These are phyloP conservation scores for Daubentonia madagascariensis DNA, from an alignment of 2,113 vertebrate species.

Conservation along the genomic window DNA sequence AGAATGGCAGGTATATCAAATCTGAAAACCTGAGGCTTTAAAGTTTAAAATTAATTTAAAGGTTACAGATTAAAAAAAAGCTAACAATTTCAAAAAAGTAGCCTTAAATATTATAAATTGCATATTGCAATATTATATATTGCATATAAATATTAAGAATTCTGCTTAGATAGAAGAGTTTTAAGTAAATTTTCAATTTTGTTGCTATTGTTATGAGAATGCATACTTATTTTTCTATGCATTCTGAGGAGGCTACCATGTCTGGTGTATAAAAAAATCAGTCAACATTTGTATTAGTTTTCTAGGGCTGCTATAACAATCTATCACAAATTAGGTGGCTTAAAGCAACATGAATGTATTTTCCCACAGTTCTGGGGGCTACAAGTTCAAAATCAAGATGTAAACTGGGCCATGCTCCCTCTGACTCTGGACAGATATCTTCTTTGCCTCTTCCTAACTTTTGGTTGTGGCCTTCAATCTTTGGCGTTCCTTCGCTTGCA, in stretches of 20 bases:
- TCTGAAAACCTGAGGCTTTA: neutral
- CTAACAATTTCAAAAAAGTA: neutral
- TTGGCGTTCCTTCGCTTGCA: neutral
- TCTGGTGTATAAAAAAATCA: neutral
- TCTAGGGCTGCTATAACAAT: neutral
- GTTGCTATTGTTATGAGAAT: neutral
- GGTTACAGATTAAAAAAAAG: neutral
- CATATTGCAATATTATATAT: neutral
- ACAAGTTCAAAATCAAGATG: neutral
- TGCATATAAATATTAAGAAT: constrained; percentile 10
- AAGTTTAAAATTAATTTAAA: constrained; percentile 14
- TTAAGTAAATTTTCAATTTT: neutral
- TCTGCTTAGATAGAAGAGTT: neutral
- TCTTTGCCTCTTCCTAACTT: too few relatives aligned
- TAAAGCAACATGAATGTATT: neutral
- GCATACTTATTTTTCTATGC: neutral
- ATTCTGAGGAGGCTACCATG: neutral
- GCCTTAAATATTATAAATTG: neutral
- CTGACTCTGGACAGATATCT: too few relatives aligned
- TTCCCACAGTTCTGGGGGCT: neutral
- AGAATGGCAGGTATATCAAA: neutral
- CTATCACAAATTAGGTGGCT: neutral
- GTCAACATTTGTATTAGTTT: neutral
- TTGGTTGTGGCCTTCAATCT: neutral
- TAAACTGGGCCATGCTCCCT: accelerated